Conservation (phyloP, 2,797 vertebrate genomes). For the Mus spretus region DNA sequence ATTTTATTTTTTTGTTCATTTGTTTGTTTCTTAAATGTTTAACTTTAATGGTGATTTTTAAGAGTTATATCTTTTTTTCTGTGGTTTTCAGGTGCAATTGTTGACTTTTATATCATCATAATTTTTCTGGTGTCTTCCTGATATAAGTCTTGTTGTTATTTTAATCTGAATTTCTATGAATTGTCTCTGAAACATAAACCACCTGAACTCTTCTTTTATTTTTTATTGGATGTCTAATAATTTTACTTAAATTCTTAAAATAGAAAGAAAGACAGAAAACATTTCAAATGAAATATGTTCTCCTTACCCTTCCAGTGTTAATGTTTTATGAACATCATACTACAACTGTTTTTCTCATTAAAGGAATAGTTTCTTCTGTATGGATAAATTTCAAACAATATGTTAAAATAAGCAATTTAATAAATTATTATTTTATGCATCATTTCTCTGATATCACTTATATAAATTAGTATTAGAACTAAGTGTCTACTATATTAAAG, state of each 20-base stretch:
- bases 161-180: not conserved
- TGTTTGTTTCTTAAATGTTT: no score
- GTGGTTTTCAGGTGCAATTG: not conserved
- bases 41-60: no score
- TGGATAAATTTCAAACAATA: constrained; percentile 63
- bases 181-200: not conserved
- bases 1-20: no score
- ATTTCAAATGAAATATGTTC: constrained; percentile 53
- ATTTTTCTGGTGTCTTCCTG: not conserved
- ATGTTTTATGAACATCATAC: constrained; percentile 54
- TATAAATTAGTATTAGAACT: constrained; percentile 4
- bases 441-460: constrained; percentile 2
- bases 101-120: not conserved
- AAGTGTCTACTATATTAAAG: constrained; percentile 1
- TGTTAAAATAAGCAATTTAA: constrained; percentile 80
- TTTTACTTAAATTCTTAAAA: constrained; percentile 52
- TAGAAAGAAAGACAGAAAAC: constrained; percentile 46
- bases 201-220: not conserved
- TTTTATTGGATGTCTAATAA: not conserved
- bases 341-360: constrained; percentile 49
- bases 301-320: constrained; percentile 31
- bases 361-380: constrained; percentile 52
- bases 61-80: not conserved
- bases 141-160: not conserved
- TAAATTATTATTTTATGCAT: constrained; percentile 19